These are phyloP conservation scores for Carlito syrichta DNA, from an alignment of 2,113 vertebrate genomes.

Conservation along the genomic window DNA sequence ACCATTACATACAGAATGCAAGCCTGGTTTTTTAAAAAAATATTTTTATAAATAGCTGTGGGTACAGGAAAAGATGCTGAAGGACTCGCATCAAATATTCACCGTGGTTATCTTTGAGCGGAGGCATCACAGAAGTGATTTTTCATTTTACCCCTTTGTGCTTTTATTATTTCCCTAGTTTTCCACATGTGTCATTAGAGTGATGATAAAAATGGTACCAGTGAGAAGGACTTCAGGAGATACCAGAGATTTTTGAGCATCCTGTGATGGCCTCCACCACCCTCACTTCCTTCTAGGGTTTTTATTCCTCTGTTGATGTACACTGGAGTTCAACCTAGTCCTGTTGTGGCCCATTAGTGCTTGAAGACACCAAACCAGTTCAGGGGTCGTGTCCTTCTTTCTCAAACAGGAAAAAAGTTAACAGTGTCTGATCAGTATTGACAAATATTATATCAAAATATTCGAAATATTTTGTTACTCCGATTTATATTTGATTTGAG, in stretches of 20 bases:
- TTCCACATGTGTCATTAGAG: background rate
- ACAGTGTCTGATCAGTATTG: background rate
- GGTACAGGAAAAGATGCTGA: background rate
- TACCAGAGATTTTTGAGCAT: background rate
- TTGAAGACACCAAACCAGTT: background rate
- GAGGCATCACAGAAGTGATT: background rate
- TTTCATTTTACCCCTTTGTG: background rate
- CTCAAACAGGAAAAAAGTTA: background rate
- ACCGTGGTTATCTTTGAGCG: background rate
- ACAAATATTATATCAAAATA: background rate
- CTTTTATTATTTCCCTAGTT: background rate
- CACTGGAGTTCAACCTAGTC: background rate
- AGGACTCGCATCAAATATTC: background rate
- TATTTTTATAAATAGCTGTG: background rate
- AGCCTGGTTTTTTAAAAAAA: background rate
- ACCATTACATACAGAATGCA: background rate
- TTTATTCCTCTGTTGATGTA: background rate
- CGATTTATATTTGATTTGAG: too few relatives aligned
- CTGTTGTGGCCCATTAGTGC: fast-evolving
- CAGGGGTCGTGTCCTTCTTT: background rate
- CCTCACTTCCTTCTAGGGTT: background rate
- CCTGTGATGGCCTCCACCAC: background rate
- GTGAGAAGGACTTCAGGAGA: background rate
- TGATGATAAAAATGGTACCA: background rate
- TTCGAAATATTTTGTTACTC: background rate